Evolutionary conservation across 2,797 vertebrate genomes (phyloP), one percentile per base, ranked within the genome.

Genomic region (Coilia nasus): DNA sequence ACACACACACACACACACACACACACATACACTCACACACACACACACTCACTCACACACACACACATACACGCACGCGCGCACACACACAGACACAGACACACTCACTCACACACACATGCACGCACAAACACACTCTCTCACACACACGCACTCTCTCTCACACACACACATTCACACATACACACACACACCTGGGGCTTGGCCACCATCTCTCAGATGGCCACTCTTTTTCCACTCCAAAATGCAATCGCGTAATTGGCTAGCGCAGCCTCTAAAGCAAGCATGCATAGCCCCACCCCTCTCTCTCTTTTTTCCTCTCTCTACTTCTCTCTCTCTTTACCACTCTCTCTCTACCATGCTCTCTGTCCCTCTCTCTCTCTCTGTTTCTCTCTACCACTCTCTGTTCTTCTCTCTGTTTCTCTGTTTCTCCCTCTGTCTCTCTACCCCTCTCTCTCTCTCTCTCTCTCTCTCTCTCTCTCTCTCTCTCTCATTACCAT

Each of bases 201-300:
- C 67, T 17, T 75, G 25, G 67, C 28, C 67, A 75, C 67, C 67
- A 75, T 75, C 67, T 75, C 67, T 75, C 28, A 75, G 67, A 23
- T 64, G 62, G 2, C 62, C 62, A 28, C n/a, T 64, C 23, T 64
- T 23, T 11, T 64, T 25, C 62, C 67, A 75, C 67, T 75, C 35
- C 14, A 75, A 75, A 28, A 41, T 75, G 28, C 31, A 75, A 75
- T 75, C 15, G 67, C 14, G 11, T 75, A 75, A 75, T 75, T 75
- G 67, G 67, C 67, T 6, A 75, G 23, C 14, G 35, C 67, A 1
- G 67, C 67, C 28, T 75, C 64, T 71, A 25, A 35, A 71, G 64
- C 25, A 71, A 31, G 64, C 64, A 54, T 54, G 50, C 50, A 9
- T 54, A 9, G 3, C 50, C 50, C 50, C 50, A 14, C 14, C 50